Evolutionary conservation across 1,140 invertebrate genomes (phyloP).

Genomic region (Halictus rubicundus): DNA sequence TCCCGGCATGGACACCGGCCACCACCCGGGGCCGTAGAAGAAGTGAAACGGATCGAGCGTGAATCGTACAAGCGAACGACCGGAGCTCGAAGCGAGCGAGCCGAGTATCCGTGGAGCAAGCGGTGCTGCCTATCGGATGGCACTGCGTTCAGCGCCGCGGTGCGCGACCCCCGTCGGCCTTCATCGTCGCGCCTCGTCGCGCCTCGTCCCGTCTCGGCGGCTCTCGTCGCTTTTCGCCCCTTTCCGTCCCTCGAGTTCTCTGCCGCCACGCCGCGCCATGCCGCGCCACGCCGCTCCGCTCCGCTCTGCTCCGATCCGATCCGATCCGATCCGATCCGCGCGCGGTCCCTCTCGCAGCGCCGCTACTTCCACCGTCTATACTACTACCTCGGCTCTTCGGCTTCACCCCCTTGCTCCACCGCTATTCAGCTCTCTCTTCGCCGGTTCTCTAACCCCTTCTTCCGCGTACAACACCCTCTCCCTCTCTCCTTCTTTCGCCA

Average conservation of each 20-base stretch:
- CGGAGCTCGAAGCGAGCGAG: constrained; percentile 56
- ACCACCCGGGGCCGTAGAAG: constrained; percentile 4
- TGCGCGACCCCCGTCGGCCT: constrained; percentile 68
- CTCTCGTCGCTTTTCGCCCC: constrained; percentile 62
- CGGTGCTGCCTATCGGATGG: constrained; percentile 74
- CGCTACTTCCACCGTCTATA: background rate
- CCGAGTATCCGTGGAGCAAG: constrained; percentile 67
- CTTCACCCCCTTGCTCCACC: background rate
- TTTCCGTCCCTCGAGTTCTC: constrained; percentile 51
- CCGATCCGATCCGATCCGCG: no score
- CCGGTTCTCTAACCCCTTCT: constrained; percentile 30
- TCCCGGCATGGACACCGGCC: constrained; percentile 47
- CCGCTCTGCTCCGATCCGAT: no score
- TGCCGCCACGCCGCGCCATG: constrained; percentile 15
- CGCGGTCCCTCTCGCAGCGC: background rate
- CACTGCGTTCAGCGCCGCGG: constrained; percentile 73
- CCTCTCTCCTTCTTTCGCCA: constrained; percentile 10
- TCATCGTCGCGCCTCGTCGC: constrained; percentile 68
- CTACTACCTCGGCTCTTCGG: background rate
- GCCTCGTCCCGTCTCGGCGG: constrained; percentile 62
- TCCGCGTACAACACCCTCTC: constrained; percentile 10
- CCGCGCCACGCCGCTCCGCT: background rate
- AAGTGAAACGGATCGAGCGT: constrained; percentile 49
- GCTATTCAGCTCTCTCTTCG: background rate
- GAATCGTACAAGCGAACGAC: constrained; percentile 56